Evolutionary conservation across 1,140 invertebrate species (phyloP).

Genomic region (Ylistrum balloti): DNA sequence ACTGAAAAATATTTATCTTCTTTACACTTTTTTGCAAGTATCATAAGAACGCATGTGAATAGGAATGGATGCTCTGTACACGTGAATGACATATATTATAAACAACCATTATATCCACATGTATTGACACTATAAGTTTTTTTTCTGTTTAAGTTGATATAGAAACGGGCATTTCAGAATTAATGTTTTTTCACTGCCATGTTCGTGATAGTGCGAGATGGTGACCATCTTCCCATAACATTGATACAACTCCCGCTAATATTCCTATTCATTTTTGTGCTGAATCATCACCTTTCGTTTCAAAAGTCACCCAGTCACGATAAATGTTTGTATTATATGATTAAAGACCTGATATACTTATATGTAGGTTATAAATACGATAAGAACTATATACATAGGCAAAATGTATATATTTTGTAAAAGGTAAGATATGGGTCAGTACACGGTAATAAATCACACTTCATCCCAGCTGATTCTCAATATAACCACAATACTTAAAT

Average conservation of each 20-base stretch:
- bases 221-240: neutral
- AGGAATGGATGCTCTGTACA: no score
- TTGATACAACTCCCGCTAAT: neutral
- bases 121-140: no score
- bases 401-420: slow-evolving; percentile 20
- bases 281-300: neutral
- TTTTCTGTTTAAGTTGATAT: no score
- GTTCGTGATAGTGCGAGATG: neutral
- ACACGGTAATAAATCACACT: neutral
- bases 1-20: no score
- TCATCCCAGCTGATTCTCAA: neutral
- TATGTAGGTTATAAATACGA: neutral
- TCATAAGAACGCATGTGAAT: no score
- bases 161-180: no score
- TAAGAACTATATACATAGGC: neutral
- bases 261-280: neutral
- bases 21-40: no score
- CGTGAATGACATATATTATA: no score
- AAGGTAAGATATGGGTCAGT: neutral
- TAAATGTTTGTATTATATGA: neutral
- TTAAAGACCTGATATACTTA: slow-evolving; percentile 33
- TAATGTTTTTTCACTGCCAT: neutral
- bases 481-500: neutral
- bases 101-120: no score
- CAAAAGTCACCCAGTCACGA: neutral